Evolutionary conservation across 2,888 invertebrate genomes (phyloP).

Genomic region (Dryocosmus kuriphilus): DNA sequence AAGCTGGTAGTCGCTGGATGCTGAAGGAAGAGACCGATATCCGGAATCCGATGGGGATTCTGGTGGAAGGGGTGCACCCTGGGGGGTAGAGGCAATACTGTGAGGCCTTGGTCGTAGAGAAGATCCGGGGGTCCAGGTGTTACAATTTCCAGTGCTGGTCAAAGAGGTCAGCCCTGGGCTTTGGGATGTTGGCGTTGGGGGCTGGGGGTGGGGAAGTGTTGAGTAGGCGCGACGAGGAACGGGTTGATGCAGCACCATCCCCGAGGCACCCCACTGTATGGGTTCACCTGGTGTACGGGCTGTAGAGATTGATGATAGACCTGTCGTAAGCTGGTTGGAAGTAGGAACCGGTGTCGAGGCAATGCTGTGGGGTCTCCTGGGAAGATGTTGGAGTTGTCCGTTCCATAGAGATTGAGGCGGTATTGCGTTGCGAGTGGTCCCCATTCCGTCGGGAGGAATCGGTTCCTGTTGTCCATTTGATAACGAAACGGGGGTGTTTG

Average conservation of each 20-base stretch:
- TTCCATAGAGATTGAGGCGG: slow-evolving; percentile 76
- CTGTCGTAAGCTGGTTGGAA: slow-evolving; percentile 52
- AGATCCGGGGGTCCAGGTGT: slow-evolving; percentile 71
- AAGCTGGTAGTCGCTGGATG: slow-evolving; percentile 83
- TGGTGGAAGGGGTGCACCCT: slow-evolving; percentile 61
- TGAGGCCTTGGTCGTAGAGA: slow-evolving; percentile 71
- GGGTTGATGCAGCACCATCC: slow-evolving; percentile 75
- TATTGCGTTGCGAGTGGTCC: slow-evolving; percentile 67
- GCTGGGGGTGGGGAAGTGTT: slow-evolving; percentile 80
- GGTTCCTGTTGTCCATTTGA: slow-evolving; percentile 45
- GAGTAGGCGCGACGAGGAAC: slow-evolving; percentile 75
- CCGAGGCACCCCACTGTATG: slow-evolving; percentile 75
- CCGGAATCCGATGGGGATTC: slow-evolving; percentile 79
- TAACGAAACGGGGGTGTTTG: slow-evolving; percentile 67
- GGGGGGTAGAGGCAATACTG: slow-evolving; percentile 73
- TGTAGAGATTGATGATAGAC: slow-evolving; percentile 54
- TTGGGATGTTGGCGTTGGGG: slow-evolving; percentile 78
- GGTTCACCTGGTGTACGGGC: slow-evolving; percentile 70
- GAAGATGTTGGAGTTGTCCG: slow-evolving; percentile 71
- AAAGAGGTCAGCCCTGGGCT: slow-evolving; percentile 66
- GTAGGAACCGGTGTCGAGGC: slow-evolving; percentile 78
- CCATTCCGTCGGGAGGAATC: slow-evolving; percentile 41
- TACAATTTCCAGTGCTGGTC: slow-evolving; percentile 68
- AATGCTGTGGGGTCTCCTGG: slow-evolving; percentile 82
- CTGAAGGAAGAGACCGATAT: slow-evolving; percentile 80